Percentiles rank a stretch among this genome's conserved stretches.
These are phyloP conservation scores for Saturnia japonica DNA, from an alignment of 2,888 invertebrate species.

Conservation along the genomic window DNA sequence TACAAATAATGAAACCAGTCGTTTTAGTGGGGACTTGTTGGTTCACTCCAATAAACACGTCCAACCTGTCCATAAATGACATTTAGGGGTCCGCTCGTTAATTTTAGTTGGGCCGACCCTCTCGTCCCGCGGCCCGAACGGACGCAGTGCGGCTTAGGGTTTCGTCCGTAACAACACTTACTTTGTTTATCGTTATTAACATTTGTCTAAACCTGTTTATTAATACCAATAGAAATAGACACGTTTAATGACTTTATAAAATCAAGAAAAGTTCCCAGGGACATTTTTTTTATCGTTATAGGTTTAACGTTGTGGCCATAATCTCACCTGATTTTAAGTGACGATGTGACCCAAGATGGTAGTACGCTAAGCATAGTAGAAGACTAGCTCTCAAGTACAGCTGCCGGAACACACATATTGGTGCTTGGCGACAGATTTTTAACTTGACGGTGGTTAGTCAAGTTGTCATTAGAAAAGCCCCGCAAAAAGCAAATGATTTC, in stretches of 20 bases:
- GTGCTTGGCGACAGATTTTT: too few relatives aligned
- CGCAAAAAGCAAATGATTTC: too few relatives aligned
- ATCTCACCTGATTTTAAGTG: too few relatives aligned
- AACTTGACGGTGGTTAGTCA: too few relatives aligned
- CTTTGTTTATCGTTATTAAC: slow-evolving; percentile 9
- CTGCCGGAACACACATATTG: too few relatives aligned
- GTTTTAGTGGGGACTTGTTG: slow-evolving; percentile 61
- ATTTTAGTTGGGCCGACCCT: slow-evolving; percentile 32
- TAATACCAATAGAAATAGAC: slow-evolving; percentile 21
- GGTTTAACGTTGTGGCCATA: too few relatives aligned
- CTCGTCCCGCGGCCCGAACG: slow-evolving; percentile 18
- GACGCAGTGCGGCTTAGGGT: background rate
- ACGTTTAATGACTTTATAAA: background rate
- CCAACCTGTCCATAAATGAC: slow-evolving; percentile 66
- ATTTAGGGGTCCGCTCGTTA: slow-evolving; percentile 66
- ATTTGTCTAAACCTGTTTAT: slow-evolving; percentile 22
- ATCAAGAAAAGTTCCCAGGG: background rate
- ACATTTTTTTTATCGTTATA: too few relatives aligned
- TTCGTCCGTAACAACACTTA: slow-evolving; percentile 9
- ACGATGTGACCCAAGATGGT: too few relatives aligned
- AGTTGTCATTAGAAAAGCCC: too few relatives aligned
- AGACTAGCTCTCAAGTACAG: too few relatives aligned
- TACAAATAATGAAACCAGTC: slow-evolving; percentile 74
- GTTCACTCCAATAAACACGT: slow-evolving; percentile 70
- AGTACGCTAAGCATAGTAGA: too few relatives aligned